Evolutionary conservation across 2,797 vertebrate species (phyloP).

Genomic region (Catostomus latipinnis): DNA sequence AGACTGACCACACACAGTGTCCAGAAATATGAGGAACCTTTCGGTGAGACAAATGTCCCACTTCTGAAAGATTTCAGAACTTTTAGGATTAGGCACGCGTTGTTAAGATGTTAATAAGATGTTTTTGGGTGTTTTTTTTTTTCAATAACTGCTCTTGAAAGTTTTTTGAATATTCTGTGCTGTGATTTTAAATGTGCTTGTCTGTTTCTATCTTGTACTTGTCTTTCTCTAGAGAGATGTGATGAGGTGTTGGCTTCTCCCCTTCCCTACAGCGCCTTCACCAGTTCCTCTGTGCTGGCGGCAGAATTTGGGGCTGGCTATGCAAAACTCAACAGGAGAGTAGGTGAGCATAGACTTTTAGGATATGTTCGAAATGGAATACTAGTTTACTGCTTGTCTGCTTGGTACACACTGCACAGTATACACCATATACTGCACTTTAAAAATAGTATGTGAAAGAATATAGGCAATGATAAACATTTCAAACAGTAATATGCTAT

Average conservation of each 20-base stretch:
- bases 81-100: no score
- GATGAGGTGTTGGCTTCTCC: slow-evolving; percentile 78
- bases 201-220: neutral
- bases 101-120: no score
- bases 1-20: slow-evolving; percentile 8
- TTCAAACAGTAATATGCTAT: neutral
- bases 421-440: neutral
- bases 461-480: neutral
- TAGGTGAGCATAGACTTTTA: slow-evolving; percentile 64
- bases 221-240: slow-evolving; percentile 68
- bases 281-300: slow-evolving; percentile 69
- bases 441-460: no score
- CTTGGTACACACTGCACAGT: neutral
- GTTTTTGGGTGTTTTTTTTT: no score
- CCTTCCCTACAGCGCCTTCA: slow-evolving; percentile 77
- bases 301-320: slow-evolving; percentile 72
- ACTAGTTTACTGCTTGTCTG: no score
- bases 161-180: neutral
- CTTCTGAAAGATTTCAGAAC: slow-evolving; percentile 1
- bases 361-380: neutral
- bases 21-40: slow-evolving; percentile 2
- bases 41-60: neutral
- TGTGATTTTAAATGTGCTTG: neutral
- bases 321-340: slow-evolving; percentile 77
- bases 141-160: neutral